Evolutionary conservation across 2,113 vertebrate genomes (phyloP).

Genomic region (Numenius arquata): DNA sequence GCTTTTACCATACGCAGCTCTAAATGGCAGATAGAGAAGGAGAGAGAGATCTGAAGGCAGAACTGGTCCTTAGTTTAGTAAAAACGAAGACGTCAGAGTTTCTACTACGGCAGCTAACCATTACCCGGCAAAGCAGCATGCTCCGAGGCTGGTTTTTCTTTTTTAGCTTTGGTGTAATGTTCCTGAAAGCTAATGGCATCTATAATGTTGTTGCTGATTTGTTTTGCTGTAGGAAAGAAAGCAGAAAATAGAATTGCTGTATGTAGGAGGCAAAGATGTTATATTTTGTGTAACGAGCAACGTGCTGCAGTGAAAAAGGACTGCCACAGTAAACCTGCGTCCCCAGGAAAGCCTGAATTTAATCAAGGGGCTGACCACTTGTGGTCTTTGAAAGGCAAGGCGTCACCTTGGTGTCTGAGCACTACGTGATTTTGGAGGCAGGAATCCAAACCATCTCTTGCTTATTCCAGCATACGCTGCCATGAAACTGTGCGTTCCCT

Average conservation of each 20-base stretch:
- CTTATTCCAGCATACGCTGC: neutral
- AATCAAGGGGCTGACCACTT: neutral
- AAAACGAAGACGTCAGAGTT: neutral
- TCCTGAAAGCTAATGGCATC: slow-evolving; percentile 39
- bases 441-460: neutral
- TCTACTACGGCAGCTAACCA: neutral
- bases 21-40: neutral
- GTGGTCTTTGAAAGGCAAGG: neutral
- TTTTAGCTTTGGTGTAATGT: slow-evolving; percentile 17
- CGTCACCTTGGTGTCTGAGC: neutral
- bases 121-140: neutral
- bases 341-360: neutral
- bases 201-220: slow-evolving; percentile 1
- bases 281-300: neutral
- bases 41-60: neutral
- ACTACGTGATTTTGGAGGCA: neutral
- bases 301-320: neutral
- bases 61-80: neutral
- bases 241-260: slow-evolving; percentile 44
- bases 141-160: neutral
- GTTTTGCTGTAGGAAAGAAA: slow-evolving; percentile 40
- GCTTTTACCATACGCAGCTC: neutral
- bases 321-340: neutral
- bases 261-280: slow-evolving; percentile 27
- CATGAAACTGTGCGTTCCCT: accelerated